Evolutionary conservation across 2,113 vertebrate genomes (phyloP), one percentile per base, ranked within the genome.

Genomic region (Suncus etruscus): DNA sequence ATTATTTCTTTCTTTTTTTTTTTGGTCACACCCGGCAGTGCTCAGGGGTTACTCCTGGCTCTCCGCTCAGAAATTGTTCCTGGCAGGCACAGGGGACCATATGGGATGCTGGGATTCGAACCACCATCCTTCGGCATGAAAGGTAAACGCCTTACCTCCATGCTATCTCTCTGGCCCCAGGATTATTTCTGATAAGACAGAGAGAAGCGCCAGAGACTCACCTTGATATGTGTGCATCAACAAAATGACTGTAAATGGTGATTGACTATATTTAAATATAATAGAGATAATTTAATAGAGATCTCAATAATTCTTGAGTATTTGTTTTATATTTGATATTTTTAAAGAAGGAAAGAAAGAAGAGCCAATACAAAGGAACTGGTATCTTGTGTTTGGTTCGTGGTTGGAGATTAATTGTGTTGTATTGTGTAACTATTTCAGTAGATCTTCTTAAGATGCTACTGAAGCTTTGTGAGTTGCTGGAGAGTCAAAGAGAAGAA

Each of bases 251-350:
- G 24, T 79, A 11, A 75, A 58, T 69, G n/a, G 73, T 32, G 54
- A 73, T 51, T 58, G 20, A 24, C 69, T 39, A 11, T n/a, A 9
- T 66, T 61, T 22, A 58, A 8, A 2, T 39, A 76, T 29, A 72
- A 8, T 58, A 45, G 75, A 54, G 24, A 51, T 66, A n/a, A n/a
- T n/a, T 5, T 29, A 72, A 8, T 58, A 45, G 75, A 54, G 24
- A 51, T 66, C 39, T 12, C 24, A 14, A 1, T 68, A 27, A 66
- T 78, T 68, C 7, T 66, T 32, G 20, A 29, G 25, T 65, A 22
- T 65, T 22, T 65, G 22, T 65, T 22, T n/a, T 92, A 74, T 25
- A 31, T 83, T 90, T 90, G n/a, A 69, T 27, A n/a, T 47, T 8
- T 20, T 10, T 18, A 72, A 81, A n/a, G 27, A 65, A 70, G 24